phyloP scores from a whole-genome alignment of 2,113 vertebrate species.

The Athene noctua region DNA sequence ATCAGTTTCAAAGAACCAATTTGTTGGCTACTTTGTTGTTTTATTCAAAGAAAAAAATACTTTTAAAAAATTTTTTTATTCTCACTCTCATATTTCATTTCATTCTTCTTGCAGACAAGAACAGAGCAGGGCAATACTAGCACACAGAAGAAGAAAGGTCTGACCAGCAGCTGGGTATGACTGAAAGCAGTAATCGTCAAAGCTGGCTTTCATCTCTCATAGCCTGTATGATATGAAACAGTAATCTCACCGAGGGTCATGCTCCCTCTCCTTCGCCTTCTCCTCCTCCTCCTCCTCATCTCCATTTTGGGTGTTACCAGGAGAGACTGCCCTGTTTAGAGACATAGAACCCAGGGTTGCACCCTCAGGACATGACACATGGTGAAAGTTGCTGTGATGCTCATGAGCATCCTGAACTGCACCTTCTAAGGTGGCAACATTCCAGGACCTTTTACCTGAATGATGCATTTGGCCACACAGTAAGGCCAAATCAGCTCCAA shows the following conservation, averaged over 20 bases:
- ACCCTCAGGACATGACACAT: neutral
- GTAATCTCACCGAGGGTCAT: neutral
- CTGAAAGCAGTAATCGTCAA: neutral
- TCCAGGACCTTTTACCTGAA: neutral
- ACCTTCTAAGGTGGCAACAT: neutral
- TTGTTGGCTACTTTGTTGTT: neutral
- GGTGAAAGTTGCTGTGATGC: neutral
- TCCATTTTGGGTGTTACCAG: neutral
- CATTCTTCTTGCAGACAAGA: neutral
- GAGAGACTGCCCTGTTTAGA: neutral
- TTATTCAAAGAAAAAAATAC: neutral
- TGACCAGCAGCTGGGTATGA: neutral
- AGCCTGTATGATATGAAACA: accelerated
- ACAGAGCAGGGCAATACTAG: neutral
- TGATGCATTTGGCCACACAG: neutral
- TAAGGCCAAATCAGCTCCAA: neutral
- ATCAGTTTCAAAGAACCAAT: conserved; percentile 22
- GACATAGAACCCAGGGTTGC: neutral
- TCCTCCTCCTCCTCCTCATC: neutral
- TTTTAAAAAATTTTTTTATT: neutral
- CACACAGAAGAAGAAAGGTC: neutral
- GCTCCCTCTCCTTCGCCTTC: neutral
- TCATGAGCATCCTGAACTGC: neutral
- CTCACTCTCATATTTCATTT: neutral
- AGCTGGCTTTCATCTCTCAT: neutral